phyloP scores from a whole-genome alignment of 64 coral and sea anemone species.

The Hydrozoanthus tunicans region DNA sequence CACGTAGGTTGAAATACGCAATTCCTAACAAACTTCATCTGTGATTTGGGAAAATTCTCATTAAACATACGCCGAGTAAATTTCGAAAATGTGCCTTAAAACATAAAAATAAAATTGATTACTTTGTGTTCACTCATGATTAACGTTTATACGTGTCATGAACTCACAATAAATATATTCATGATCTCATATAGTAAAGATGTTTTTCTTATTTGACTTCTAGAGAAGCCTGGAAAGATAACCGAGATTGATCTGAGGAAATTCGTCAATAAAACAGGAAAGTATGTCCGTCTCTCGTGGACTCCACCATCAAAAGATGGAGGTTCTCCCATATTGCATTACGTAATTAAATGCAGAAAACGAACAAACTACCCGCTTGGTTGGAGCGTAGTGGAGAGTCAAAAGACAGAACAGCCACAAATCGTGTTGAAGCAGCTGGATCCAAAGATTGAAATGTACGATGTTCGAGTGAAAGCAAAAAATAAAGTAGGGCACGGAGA shows the following conservation, averaged over 20 bases:
- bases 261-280: conserved; percentile 15
- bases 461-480: conserved; percentile 35
- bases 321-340: conserved; percentile 9
- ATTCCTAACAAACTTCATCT: too few species aligned
- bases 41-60: too few species aligned
- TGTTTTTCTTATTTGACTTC: not conserved
- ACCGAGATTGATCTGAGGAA: not conserved
- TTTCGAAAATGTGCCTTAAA: too few species aligned
- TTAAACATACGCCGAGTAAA: too few species aligned
- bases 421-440: conserved; percentile 38
- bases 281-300: conserved; percentile 14
- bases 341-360: conserved; percentile 47
- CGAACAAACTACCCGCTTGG: not conserved
- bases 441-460: conserved; percentile 33
- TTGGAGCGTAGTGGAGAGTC: conserved; percentile 28
- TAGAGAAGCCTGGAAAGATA: conserved; percentile 21
- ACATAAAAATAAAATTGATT: too few species aligned
- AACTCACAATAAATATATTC: too few species aligned
- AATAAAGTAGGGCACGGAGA: conserved; percentile 49
- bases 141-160: too few species aligned
- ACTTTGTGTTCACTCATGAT: too few species aligned
- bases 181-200: too few species aligned
- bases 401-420: conserved; percentile 1
- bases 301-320: conserved; percentile 4
- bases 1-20: too few species aligned